Conservation (phyloP, 35 echinoderm and acorn worm genomes). For the Lytechinus variegatus region DNA sequence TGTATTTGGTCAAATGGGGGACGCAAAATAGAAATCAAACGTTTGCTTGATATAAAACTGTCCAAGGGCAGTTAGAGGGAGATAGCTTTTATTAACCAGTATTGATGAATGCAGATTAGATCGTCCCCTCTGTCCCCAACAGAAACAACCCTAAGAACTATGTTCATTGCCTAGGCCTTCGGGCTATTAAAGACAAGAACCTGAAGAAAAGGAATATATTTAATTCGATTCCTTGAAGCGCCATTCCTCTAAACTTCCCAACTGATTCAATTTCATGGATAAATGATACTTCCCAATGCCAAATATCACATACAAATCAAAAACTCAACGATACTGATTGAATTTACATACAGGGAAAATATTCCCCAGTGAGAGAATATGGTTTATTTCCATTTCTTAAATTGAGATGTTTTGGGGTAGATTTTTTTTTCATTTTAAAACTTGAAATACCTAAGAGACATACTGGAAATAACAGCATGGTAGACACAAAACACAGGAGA, state of each 20-base stretch:
- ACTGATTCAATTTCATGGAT: background rate
- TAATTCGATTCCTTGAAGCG: background rate
- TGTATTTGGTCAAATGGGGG: slow-evolving; percentile 56
- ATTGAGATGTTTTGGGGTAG: too few species aligned
- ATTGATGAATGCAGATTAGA: slow-evolving; percentile 50
- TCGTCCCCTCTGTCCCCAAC: background rate
- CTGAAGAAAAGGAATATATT: background rate
- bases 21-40: slow-evolving; percentile 51
- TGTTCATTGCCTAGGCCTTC: background rate
- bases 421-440: background rate
- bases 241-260: background rate
- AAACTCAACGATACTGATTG: background rate
- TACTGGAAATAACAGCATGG: background rate
- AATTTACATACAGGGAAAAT: background rate
- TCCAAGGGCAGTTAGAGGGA: slow-evolving; percentile 7
- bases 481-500: background rate
- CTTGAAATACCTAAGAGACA: background rate
- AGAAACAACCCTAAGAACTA: background rate
- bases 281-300: background rate
- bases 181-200: background rate
- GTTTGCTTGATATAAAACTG: slow-evolving; percentile 51
- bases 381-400: too few species aligned
- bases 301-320: background rate
- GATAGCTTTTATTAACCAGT: slow-evolving; percentile 46
- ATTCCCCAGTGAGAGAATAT: too few species aligned